These are phyloP conservation scores for Heliangelus exortis DNA, from an alignment of 2,797 vertebrate genomes.

Conservation along the genomic window DNA sequence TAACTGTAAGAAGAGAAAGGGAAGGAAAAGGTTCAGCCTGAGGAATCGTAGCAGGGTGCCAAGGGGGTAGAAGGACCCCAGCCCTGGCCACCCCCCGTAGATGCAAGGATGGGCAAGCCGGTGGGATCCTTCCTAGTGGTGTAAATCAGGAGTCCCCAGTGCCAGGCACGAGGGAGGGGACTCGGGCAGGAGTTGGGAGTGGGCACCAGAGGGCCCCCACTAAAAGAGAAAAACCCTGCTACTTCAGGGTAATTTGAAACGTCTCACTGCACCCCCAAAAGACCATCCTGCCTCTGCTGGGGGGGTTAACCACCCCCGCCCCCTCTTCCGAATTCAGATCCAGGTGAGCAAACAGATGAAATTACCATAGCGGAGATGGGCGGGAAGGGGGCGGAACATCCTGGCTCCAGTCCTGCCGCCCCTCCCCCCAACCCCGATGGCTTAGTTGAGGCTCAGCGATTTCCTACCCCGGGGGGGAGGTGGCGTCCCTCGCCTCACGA, in stretches of 20 bases:
- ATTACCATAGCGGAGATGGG: fast-evolving
- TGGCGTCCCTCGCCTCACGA: fast-evolving
- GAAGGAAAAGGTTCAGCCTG: not conserved
- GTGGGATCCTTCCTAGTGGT: not conserved
- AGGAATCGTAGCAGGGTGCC: not conserved
- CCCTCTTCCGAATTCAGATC: not conserved
- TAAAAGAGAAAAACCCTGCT: not conserved
- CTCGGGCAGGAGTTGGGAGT: not conserved
- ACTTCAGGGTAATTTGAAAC: not conserved
- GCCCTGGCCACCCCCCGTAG: too few relatives aligned
- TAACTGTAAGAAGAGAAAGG: constrained; percentile 84
- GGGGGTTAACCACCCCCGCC: fast-evolving
- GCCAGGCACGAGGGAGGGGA: not conserved
- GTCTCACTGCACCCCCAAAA: not conserved
- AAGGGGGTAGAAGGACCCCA: not conserved
- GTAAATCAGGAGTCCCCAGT: not conserved
- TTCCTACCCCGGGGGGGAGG: not conserved
- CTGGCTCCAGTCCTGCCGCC: too few relatives aligned
- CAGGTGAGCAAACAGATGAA: not conserved
- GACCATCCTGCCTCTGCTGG: not conserved
- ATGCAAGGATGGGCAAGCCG: not conserved
- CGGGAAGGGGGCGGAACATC: not conserved
- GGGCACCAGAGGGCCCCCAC: not conserved
- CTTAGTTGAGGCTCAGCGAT: too few relatives aligned
- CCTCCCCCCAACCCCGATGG: too few relatives aligned